A percentile compares a stretch with the other conserved stretches of the same genome.
phyloP scores from a whole-genome alignment of 92 coral and sea anemone species.

The Parazoanthus swiftii region DNA sequence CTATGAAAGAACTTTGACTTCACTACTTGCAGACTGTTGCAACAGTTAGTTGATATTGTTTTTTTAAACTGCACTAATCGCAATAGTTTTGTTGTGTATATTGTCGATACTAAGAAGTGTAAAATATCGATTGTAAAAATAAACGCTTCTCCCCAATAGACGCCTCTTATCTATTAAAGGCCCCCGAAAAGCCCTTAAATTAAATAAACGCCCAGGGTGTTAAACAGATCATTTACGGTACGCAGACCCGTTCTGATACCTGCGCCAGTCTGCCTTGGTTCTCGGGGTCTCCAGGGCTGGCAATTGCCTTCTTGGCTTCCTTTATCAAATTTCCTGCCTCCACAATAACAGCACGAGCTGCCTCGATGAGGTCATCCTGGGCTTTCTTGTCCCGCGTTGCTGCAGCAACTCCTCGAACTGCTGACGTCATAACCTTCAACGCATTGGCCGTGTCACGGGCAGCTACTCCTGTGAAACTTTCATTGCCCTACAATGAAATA shows the following conservation, averaged over 20 bases:
- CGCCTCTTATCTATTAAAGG: too few relatives aligned
- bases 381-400: constrained; percentile 86
- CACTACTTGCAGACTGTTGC: too few relatives aligned
- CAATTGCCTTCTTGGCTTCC: constrained; percentile 92
- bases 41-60: too few relatives aligned
- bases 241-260: constrained; percentile 43
- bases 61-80: too few relatives aligned
- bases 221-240: too few relatives aligned
- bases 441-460: constrained; percentile 99
- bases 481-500: constrained; percentile 75
- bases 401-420: constrained; percentile 97
- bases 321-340: constrained; percentile 87
- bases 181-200: too few relatives aligned
- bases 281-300: constrained; percentile 86
- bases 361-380: constrained; percentile 85
- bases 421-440: constrained; percentile 81
- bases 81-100: too few relatives aligned
- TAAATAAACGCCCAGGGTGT: too few relatives aligned
- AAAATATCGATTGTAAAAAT: too few relatives aligned
- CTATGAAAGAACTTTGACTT: too few relatives aligned
- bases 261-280: constrained; percentile 92
- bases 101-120: too few relatives aligned
- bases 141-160: too few relatives aligned
- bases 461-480: constrained; percentile 93
- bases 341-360: constrained; percentile 89